phyloP scores from a whole-genome alignment of 2,113 vertebrate species.

The Cyprinus carpio region DNA sequence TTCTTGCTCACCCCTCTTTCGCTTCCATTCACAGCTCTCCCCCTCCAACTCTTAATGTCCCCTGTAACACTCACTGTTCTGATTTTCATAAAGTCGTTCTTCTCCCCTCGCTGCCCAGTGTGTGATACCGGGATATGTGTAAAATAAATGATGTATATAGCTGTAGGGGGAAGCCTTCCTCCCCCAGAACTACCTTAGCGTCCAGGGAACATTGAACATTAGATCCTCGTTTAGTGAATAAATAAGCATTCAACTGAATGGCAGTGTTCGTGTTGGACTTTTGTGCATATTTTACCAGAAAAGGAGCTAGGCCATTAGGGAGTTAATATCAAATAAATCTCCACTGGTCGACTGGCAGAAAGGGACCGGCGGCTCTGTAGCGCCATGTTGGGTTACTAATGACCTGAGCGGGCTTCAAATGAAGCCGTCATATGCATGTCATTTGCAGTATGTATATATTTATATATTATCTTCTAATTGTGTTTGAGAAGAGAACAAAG shows the following conservation, averaged over 20 bases:
- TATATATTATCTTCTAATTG: slow-evolving; percentile 99
- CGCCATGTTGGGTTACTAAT: slow-evolving; percentile 99
- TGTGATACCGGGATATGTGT: slow-evolving; percentile 97
- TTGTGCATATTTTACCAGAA: slow-evolving; percentile 97
- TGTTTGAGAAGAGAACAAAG: slow-evolving; percentile 95
- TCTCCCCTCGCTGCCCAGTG: slow-evolving; percentile 86
- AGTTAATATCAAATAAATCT: slow-evolving; percentile 99
- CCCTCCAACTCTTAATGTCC: slow-evolving; percentile 54
- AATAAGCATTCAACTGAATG: slow-evolving; percentile 99
- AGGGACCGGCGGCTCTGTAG: slow-evolving; percentile 93
- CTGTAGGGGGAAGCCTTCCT: slow-evolving; percentile 93
- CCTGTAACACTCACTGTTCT: slow-evolving; percentile 73
- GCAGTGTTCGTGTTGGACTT: slow-evolving; percentile 91
- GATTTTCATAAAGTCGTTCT: slow-evolving; percentile 80
- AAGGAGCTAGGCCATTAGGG: slow-evolving; percentile 97
- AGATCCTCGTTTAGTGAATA: slow-evolving; percentile 99
- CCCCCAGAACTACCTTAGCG: slow-evolving; percentile 91
- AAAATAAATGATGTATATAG: slow-evolving; percentile 99
- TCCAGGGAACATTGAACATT: slow-evolving; percentile 99
- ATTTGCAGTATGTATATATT: slow-evolving; percentile 99
- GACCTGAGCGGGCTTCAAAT: slow-evolving; percentile 99
- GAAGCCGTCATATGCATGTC: slow-evolving; percentile 98
- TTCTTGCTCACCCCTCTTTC: slow-evolving; percentile 40
- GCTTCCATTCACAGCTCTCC: slow-evolving; percentile 55
- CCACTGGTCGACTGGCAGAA: slow-evolving; percentile 96